Percentiles rank a stretch among this genome's conserved stretches.
These are phyloP conservation scores for Melinaea menophilus DNA, from an alignment of 2,888 invertebrate species.

Conservation along the genomic window DNA sequence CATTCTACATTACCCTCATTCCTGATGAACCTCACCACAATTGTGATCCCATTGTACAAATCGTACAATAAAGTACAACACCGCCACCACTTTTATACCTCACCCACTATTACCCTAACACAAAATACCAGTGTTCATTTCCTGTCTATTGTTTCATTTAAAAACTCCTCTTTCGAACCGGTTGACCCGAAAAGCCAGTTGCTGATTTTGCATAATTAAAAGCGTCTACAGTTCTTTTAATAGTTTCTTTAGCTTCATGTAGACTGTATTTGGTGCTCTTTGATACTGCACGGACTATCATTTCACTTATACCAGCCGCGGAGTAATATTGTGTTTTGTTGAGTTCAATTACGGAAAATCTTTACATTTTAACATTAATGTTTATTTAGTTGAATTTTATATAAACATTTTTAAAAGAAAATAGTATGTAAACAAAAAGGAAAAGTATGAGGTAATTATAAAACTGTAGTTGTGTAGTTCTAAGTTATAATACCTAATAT, in stretches of 20 bases:
- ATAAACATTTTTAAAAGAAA: no score
- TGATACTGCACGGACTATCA: background rate
- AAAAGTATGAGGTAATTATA: no score
- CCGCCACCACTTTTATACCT: conserved; percentile 13
- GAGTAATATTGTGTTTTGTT: no score
- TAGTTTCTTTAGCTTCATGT: conserved; percentile 28
- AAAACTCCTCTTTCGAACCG: conserved; percentile 48
- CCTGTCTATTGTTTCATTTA: conserved; percentile 61
- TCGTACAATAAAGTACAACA: conserved; percentile 17
- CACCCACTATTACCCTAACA: conserved; percentile 15
- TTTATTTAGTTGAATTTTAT: no score
- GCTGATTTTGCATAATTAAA: conserved; percentile 68
- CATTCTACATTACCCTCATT: conserved; percentile 5
- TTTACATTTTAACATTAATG: no score
- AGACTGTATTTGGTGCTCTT: background rate
- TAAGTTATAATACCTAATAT: no score
- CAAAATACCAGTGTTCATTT: conserved; percentile 47
- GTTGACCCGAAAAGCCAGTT: conserved; percentile 57
- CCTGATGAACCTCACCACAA: conserved; percentile 2
- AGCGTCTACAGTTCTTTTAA: conserved; percentile 51
- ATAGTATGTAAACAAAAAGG: no score
- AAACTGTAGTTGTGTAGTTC: no score
- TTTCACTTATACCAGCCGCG: background rate
- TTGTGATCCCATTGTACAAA: conserved; percentile 6
- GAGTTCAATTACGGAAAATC: no score